Evolutionary conservation across 2,888 invertebrate genomes (phyloP).

Genomic region (Cephus runcator): DNA sequence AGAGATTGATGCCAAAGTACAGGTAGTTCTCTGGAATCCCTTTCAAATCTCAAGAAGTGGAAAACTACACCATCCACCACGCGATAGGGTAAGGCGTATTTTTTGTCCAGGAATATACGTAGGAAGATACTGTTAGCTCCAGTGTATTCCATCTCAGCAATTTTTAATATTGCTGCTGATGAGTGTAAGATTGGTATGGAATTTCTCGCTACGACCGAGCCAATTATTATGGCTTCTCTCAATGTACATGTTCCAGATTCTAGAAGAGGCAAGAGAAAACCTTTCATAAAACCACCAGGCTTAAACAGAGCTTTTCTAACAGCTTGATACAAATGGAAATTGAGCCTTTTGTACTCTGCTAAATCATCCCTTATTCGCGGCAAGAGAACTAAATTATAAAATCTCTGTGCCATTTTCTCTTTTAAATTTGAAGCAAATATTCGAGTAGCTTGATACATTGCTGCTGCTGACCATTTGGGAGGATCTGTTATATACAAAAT

Average conservation of each 20-base stretch:
- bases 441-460: constrained; percentile 95
- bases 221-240: constrained; percentile 94
- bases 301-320: constrained; percentile 93
- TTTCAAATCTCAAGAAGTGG: constrained; percentile 92
- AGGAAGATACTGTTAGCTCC: constrained; percentile 97
- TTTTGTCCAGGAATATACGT: constrained; percentile 93
- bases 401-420: constrained; percentile 95
- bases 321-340: constrained; percentile 96
- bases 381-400: constrained; percentile 91
- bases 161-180: constrained; percentile 92
- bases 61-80: constrained; percentile 95
- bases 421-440: constrained; percentile 98
- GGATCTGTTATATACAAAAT: constrained; percentile 86
- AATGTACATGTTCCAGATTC: constrained; percentile 94
- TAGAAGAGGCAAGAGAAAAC: constrained; percentile 77
- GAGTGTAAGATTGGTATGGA: constrained; percentile 96
- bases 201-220: constrained; percentile 89
- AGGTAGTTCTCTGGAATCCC: constrained; percentile 85
- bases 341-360: constrained; percentile 92
- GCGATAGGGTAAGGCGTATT: constrained; percentile 95
- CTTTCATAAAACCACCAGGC: constrained; percentile 98
- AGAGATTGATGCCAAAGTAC: constrained; percentile 98
- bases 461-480: constrained; percentile 96
- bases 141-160: constrained; percentile 97
- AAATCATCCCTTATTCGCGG: constrained; percentile 96